Conservation (phyloP, 2,113 vertebrate genomes). For the Lasiurus cinereus region DNA sequence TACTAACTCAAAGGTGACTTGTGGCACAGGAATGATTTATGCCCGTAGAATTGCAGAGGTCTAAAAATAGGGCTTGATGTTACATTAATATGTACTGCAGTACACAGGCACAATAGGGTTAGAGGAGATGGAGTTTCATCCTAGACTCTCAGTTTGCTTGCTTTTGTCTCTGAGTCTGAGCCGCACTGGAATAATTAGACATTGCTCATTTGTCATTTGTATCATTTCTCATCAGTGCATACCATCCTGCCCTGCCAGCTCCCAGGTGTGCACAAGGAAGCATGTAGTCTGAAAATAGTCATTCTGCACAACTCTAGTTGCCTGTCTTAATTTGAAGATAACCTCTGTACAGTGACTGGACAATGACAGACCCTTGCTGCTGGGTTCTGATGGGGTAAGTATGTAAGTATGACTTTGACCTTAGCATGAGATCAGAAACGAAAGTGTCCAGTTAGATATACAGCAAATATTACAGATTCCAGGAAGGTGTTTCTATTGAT, state of each 20-base stretch:
- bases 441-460: conserved; percentile 40
- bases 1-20: conserved; percentile 80
- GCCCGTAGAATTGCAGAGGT: conserved; percentile 77
- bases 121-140: conserved; percentile 62
- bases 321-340: conserved; percentile 50
- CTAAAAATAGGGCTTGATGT: conserved; percentile 77
- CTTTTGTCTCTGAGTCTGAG: conserved; percentile 65
- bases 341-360: not conserved
- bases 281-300: conserved; percentile 32
- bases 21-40: conserved; percentile 82
- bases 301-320: not conserved
- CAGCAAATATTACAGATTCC: not conserved
- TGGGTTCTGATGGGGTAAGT: conserved; percentile 67
- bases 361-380: conserved; percentile 9
- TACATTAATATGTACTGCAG: conserved; percentile 61
- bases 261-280: conserved; percentile 17
- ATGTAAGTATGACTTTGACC: not conserved
- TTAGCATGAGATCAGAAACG: conserved; percentile 55
- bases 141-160: conserved; percentile 61
- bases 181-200: conserved; percentile 52
- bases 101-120: not conserved
- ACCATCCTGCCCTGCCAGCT: not conserved
- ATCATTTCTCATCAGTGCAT: conserved; percentile 46
- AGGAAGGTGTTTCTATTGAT: not conserved
- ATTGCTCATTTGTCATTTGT: conserved; percentile 56